These are phyloP conservation scores for Erpornis zantholeuca DNA, from an alignment of 2,113 vertebrate genomes.

Conservation along the genomic window DNA sequence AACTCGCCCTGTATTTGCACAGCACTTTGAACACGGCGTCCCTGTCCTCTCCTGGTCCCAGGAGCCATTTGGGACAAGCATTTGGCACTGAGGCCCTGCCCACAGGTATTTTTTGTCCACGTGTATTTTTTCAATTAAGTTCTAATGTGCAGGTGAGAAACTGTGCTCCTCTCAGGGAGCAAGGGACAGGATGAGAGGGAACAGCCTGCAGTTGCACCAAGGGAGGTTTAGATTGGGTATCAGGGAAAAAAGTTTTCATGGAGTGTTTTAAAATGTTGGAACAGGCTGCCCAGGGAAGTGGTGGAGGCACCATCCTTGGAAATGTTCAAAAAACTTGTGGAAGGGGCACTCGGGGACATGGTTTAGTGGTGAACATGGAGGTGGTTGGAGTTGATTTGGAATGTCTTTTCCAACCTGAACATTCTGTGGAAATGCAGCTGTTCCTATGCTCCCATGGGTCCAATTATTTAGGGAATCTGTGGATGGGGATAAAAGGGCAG, in stretches of 20 bases:
- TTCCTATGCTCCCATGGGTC: rapidly evolving
- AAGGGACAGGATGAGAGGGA: neutral
- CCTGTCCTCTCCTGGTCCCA: neutral
- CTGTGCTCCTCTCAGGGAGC: neutral
- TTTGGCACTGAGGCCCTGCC: neutral
- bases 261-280: rapidly evolving
- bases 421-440: neutral
- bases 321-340: rapidly evolving
- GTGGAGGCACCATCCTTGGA: neutral
- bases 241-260: neutral
- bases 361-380: rapidly evolving
- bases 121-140: neutral
- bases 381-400: rapidly evolving
- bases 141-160: neutral
- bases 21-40: neutral
- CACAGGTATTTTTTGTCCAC: neutral
- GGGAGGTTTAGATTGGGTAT: neutral
- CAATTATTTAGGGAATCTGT: neutral
- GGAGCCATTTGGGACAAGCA: neutral
- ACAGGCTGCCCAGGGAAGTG: neutral
- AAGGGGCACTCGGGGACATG: rapidly evolving
- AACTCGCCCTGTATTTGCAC: neutral
- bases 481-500: neutral
- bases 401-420: neutral
- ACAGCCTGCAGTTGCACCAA: neutral